phyloP scores from a whole-genome alignment of 1,140 invertebrate genomes.

The Physella acuta region DNA sequence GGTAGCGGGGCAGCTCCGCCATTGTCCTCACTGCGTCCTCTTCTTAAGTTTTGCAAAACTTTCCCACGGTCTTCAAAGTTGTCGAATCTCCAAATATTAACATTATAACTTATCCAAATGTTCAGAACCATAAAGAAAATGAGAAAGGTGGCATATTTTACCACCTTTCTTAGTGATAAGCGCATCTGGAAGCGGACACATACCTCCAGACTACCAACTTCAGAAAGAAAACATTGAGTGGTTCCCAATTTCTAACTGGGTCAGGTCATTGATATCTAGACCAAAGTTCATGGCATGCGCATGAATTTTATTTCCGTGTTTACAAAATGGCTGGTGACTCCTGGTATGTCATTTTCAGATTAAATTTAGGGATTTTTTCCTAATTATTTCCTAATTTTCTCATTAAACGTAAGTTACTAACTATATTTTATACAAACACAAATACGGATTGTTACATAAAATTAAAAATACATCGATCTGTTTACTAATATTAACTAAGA shows the following conservation, averaged over 20 bases:
- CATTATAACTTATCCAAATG: slow-evolving; percentile 12
- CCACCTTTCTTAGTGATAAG: slow-evolving; percentile 14
- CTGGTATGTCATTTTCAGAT: slow-evolving; percentile 14
- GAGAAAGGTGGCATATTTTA: slow-evolving; percentile 16
- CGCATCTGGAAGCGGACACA: slow-evolving; percentile 7
- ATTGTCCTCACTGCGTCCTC: not conserved
- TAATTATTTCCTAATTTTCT: too few relatives aligned
- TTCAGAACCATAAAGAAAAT: slow-evolving; percentile 14
- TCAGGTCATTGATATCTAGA: not conserved
- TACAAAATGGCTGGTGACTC: slow-evolving; percentile 25
- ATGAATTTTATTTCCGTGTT: not conserved
- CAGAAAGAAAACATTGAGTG: slow-evolving; percentile 1
- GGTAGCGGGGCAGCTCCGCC: not conserved
- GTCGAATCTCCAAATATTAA: slow-evolving; percentile 15
- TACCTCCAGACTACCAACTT: not conserved
- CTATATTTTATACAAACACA: too few relatives aligned
- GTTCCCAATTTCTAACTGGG: not conserved
- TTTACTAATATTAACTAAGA: too few relatives aligned
- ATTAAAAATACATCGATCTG: too few relatives aligned
- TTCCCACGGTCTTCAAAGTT: slow-evolving; percentile 19
- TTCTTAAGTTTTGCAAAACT: not conserved
- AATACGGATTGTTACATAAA: too few relatives aligned
- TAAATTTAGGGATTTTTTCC: too few relatives aligned
- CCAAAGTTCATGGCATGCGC: slow-evolving; percentile 1
- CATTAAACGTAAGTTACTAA: too few relatives aligned